Percentiles rank a stretch among this genome's conserved stretches.
Conservation (phyloP, 2,797 vertebrate genomes). For the Pterois miles region DNA sequence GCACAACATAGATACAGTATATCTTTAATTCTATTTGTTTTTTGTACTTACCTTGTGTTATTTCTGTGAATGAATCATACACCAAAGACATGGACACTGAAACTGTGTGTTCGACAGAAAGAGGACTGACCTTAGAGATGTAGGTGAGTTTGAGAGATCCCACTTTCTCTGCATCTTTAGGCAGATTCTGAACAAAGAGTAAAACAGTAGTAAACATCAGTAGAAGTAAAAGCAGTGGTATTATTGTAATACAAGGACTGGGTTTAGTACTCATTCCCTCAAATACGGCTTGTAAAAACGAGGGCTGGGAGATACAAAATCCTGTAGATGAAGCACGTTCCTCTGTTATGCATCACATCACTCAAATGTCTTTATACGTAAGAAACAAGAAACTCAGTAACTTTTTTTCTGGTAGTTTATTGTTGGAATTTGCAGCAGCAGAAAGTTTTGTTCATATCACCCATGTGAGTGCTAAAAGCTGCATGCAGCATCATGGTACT, state of each 20-base stretch:
- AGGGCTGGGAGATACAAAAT: background rate
- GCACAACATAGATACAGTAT: too few species aligned
- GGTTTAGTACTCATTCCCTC: background rate
- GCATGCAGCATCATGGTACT: background rate
- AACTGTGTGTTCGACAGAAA: background rate
- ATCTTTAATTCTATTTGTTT: too few species aligned
- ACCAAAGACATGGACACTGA: too few species aligned
- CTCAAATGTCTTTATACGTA: too few species aligned
- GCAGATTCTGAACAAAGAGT: slow-evolving; percentile 61
- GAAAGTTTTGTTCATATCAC: background rate
- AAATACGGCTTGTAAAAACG: background rate
- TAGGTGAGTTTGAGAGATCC: slow-evolving; percentile 68
- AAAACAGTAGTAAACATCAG: background rate
- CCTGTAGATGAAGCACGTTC: background rate
- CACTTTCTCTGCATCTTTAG: slow-evolving; percentile 57
- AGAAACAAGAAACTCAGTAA: background rate
- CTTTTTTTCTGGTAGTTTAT: background rate
- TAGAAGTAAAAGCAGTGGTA: background rate
- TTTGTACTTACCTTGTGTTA: too few species aligned
- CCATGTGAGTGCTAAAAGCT: background rate
- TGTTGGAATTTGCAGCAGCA: background rate
- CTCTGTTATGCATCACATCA: background rate
- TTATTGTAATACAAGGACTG: background rate
- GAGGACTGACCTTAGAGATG: slow-evolving; percentile 70
- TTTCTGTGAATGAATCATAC: too few species aligned